These are phyloP conservation scores for Hydropotes inermis DNA, from an alignment of 2,113 vertebrate genomes.

Conservation along the genomic window DNA sequence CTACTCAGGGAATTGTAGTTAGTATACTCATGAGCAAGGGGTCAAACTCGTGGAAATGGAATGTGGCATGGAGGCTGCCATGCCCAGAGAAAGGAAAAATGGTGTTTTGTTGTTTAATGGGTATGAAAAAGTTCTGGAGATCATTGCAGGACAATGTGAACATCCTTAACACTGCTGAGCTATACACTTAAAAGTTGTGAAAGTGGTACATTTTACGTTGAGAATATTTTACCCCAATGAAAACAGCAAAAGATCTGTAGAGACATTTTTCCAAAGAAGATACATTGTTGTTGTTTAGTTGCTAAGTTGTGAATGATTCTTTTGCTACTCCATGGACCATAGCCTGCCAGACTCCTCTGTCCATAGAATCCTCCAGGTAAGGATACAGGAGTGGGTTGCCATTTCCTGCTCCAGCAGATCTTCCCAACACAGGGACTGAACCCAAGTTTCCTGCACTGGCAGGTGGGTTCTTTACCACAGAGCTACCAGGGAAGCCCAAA, in stretches of 20 bases:
- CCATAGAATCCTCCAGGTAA: background rate
- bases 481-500: background rate
- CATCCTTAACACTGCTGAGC: background rate
- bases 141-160: background rate
- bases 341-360: background rate
- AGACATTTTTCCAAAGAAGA: background rate
- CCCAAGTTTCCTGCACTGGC: background rate
- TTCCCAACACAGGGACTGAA: background rate
- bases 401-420: background rate
- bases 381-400: background rate
- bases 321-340: background rate
- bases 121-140: background rate
- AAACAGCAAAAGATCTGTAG: background rate
- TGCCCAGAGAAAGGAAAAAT: background rate
- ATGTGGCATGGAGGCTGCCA: accelerated
- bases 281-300: background rate
- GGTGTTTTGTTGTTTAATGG: background rate
- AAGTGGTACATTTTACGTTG: background rate
- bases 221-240: background rate
- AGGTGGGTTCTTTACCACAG: background rate
- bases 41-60: background rate
- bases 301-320: background rate
- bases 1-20: background rate
- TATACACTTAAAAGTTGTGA: background rate
- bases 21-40: accelerated